Evolutionary conservation across 2,888 invertebrate genomes (phyloP).

Genomic region (Heliothis peltigera): DNA sequence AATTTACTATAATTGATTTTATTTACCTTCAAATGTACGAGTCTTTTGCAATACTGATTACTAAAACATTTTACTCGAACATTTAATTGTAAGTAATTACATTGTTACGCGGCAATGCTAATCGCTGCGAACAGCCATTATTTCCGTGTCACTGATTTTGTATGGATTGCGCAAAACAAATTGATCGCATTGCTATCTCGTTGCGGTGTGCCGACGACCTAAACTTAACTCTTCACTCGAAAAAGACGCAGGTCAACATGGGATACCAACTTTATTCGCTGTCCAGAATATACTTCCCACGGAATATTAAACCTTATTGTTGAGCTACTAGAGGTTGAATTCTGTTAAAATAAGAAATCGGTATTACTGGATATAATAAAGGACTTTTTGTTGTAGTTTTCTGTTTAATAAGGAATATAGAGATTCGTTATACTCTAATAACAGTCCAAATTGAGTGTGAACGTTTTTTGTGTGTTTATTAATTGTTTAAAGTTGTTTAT

Average conservation of each 20-base stretch:
- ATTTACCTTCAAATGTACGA: slow-evolving; percentile 33
- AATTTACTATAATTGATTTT: slow-evolving; percentile 36
- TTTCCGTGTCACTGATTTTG: slow-evolving; percentile 53
- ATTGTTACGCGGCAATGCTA: slow-evolving; percentile 45
- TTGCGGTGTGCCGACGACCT: slow-evolving; percentile 50
- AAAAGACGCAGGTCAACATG: slow-evolving; percentile 73
- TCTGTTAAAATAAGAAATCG: not conserved
- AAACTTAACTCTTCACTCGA: slow-evolving; percentile 79
- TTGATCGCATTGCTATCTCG: slow-evolving; percentile 28
- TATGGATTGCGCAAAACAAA: slow-evolving; percentile 49
- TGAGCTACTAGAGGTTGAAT: not conserved
- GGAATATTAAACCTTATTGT: slow-evolving; percentile 57
- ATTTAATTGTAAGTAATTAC: slow-evolving; percentile 58
- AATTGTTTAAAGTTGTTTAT: slow-evolving; percentile 71
- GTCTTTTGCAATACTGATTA: slow-evolving; percentile 45
- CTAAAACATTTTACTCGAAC: slow-evolving; percentile 42
- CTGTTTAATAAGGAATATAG: slow-evolving; percentile 81
- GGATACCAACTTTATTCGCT: slow-evolving; percentile 37
- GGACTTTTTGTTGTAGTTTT: slow-evolving; percentile 73
- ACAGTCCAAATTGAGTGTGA: slow-evolving; percentile 79
- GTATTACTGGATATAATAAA: slow-evolving; percentile 60
- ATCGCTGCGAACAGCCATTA: slow-evolving; percentile 48
- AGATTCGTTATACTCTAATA: slow-evolving; percentile 75
- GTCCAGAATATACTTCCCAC: not conserved
- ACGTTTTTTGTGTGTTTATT: slow-evolving; percentile 74